These are phyloP conservation scores for Diploptera punctata DNA, from an alignment of 2,888 invertebrate species.

Conservation along the genomic window DNA sequence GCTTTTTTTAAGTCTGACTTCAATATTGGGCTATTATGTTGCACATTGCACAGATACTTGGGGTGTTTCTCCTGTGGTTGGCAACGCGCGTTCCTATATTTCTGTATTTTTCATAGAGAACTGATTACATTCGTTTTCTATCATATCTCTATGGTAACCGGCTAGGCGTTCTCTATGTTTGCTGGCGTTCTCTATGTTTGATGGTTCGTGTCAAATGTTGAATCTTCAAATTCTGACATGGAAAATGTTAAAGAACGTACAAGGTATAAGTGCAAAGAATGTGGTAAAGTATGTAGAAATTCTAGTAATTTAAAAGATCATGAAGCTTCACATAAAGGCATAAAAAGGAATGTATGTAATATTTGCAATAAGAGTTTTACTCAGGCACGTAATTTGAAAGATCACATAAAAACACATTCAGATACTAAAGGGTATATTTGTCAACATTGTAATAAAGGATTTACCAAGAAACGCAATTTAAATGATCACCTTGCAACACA, in stretches of 20 bases:
- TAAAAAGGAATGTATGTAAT: neutral
- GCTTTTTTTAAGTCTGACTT: no score
- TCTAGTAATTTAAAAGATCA: neutral
- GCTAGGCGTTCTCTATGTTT: no score
- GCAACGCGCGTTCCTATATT: no score
- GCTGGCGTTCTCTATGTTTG: no score
- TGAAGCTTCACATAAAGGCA: neutral
- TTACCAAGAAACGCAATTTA: neutral
- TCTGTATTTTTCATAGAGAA: no score
- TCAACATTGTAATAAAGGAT: neutral
- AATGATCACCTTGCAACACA: slow-evolving; percentile 6
- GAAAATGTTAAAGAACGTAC: neutral
- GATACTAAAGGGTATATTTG: slow-evolving; percentile 1
- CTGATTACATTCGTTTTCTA: no score
- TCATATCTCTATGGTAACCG: no score
- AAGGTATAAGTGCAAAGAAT: neutral
- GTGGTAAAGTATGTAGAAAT: neutral
- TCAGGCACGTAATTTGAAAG: slow-evolving; percentile 2
- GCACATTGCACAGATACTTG: no score
- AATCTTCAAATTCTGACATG: no score
- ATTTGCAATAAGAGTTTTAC: slow-evolving; percentile 3
- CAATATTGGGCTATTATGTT: no score
- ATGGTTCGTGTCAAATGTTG: no score
- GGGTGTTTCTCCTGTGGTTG: no score
- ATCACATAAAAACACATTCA: neutral